Base-by-base conservation (phyloP, 2,113 vertebrate genomes). In the Myocastor coypus region DNA sequence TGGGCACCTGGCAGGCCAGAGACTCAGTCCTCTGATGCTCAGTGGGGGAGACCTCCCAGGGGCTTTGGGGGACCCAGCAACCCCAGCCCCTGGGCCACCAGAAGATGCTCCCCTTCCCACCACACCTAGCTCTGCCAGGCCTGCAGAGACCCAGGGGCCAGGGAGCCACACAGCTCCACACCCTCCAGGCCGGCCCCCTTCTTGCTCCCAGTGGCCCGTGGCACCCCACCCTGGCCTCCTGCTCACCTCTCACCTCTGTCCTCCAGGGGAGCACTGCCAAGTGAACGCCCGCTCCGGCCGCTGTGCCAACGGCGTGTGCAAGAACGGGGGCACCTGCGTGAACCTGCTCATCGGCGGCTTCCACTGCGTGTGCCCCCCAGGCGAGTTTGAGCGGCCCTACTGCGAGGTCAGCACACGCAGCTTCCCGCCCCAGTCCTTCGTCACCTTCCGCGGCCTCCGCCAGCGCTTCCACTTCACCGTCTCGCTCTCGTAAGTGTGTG, bases 381-480 rank as follows among this genome's bases (percentile, higher is more conserved):
- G 98, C 0, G 98, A 97, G 61, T 99, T 97, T 0, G 98, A 99
- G 98, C 96, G 98, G 92, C 99, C 98, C 0, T 99, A 98, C 96
- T 99, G 98, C 0, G 98, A 98, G 96, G 98, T 99, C 98, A 98
- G 98, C 95, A 98, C 99, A 24, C 96, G 98, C 89, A 99, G 98
- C 98, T 99, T 99, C 94, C 98, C 99, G 0, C 98, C 99, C 0
- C 97, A 96, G 92, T 99, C 99, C 82, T 99, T 99, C 66, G 98
- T 99, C 96, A 99, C 99, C 92, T 99, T 99, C 98, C 98, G 99
- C 24, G 99, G 99, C 50, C 98, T 99, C 81, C 93, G 99, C 13
- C 99, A 99, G 84, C 98, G 99, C 5, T 99, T 99, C 95, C 99
- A 98, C 97, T 99, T 99, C 98, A 98, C 98, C 0, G 32, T 99